Percentiles rank a stretch among this genome's conserved stretches.
Evolutionary conservation across 2,888 invertebrate species (phyloP).

Genomic region (Lithophane ornitopus): DNA sequence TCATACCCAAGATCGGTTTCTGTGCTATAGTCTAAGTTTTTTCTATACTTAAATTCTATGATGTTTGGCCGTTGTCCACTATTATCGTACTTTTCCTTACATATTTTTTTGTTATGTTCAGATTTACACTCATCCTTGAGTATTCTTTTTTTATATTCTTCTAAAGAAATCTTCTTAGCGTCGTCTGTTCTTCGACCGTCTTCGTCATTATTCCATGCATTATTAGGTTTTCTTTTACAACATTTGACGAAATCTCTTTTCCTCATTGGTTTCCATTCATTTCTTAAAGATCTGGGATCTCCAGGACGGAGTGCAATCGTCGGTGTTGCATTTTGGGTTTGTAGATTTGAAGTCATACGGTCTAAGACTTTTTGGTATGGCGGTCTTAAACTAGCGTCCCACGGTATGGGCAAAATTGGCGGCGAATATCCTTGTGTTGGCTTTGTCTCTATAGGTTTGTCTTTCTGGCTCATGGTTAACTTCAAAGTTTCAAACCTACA

Average conservation of each 20-base stretch:
- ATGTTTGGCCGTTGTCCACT: conserved; percentile 18
- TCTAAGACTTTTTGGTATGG: conserved; percentile 70
- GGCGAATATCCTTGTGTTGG: conserved; percentile 74
- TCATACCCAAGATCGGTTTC: conserved; percentile 74
- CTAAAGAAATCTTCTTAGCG: conserved; percentile 75
- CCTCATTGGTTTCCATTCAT: conserved; percentile 30
- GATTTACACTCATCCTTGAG: conserved; percentile 17
- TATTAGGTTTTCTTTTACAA: conserved; percentile 32
- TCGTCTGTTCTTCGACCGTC: conserved; percentile 31
- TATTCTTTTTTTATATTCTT: conserved; percentile 75
- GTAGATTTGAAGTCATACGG: conserved; percentile 11
- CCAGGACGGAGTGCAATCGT: not conserved
- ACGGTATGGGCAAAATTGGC: conserved; percentile 79
- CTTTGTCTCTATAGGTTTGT: not conserved
- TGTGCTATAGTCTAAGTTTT: conserved; percentile 43
- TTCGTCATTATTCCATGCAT: conserved; percentile 21
- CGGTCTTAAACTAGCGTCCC: conserved; percentile 28
- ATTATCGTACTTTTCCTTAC: conserved; percentile 20
- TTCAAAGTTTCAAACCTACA: conserved; percentile 15
- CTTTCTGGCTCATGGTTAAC: conserved; percentile 22
- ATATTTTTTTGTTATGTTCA: conserved; percentile 5
- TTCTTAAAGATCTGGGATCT: conserved; percentile 7
- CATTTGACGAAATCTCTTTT: conserved; percentile 26
- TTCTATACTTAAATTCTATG: conserved; percentile 23
- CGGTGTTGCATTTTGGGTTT: not conserved